Conservation (phyloP, 30 jellyfish, hydroid and myxozoan genomes). For the Aurelia aurita region DNA sequence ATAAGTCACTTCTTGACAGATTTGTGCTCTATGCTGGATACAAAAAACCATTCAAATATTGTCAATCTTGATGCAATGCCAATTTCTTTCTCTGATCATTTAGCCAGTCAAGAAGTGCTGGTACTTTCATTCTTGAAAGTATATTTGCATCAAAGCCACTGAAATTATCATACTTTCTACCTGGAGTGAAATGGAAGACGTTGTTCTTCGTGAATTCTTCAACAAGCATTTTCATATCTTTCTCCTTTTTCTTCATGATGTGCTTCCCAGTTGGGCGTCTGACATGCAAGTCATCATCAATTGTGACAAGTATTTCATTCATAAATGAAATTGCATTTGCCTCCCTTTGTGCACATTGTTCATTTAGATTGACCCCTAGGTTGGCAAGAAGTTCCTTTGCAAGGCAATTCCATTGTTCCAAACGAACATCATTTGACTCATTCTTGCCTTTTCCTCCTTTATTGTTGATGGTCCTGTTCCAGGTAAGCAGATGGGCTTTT, state of each 20-base stretch:
- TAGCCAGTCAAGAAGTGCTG: slow-evolving; percentile 19
- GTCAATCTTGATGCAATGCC: background rate
- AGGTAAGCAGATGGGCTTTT: background rate
- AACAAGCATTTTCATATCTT: slow-evolving; percentile 15
- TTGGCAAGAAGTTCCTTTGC: background rate
- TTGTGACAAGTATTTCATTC: background rate
- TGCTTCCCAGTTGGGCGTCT: slow-evolving; percentile 3
- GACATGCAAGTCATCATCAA: background rate
- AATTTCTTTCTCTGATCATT: slow-evolving; percentile 10
- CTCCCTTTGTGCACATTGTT: slow-evolving; percentile 20
- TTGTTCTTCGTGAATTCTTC: background rate
- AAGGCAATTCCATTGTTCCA: slow-evolving; percentile 24
- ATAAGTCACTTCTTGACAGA: background rate
- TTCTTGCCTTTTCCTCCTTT: slow-evolving; percentile 37
- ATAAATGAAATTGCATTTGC: slow-evolving; percentile 13
- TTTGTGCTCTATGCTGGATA: background rate
- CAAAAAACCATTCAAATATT: background rate
- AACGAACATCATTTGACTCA: slow-evolving; percentile 19
- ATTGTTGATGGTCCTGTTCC: slow-evolving; percentile 35
- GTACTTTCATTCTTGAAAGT: slow-evolving; percentile 11
- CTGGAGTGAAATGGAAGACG: background rate
- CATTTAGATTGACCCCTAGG: slow-evolving; percentile 13
- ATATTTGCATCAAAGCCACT: slow-evolving; percentile 3
- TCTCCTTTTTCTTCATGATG: slow-evolving; percentile 2
- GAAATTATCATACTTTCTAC: slow-evolving; percentile 1